Base-by-base conservation (phyloP, 2,888 invertebrate species). In the Brachyptera putata region DNA sequence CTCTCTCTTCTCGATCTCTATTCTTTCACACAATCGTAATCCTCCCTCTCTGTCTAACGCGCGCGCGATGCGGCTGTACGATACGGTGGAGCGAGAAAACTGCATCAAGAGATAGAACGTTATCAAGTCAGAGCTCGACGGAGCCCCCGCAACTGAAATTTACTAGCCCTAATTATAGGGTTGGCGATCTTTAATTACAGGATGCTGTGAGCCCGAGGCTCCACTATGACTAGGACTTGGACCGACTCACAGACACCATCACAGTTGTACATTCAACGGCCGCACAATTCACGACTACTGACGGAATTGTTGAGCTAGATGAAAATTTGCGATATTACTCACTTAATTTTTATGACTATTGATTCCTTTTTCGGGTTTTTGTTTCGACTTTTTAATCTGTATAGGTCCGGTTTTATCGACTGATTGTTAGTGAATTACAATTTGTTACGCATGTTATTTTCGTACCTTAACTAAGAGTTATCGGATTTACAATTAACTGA, bases 161-260 rank as follows among this genome's bases (percentile, higher is more conserved):
- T 87, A 87, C 86, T 85, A 86, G 80, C 85, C 85, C 84, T 87
- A 87, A 87, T 87, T 86, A 86, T 84, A 86, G 86, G 86, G 86
- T 86, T 82, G 81, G 77, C 80, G 80, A 83, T 81, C 84, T 84
- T 86, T 87, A 87, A 87, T 87, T 87, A 86, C 85, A 84, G 84
- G 80, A 57, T 61, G 78, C 75, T 79, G 76, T 77, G 69, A 74
- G 72, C 74, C 73, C 72, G 68, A 71, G 73, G 68, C 71, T 66
- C 34, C 30, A n/a, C n/a, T n/a, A n/a, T 5, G 41, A 16, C 14
- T 11, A 24, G 46, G 46, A 2, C n/a, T 24, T 5, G 46, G 24
- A 16, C 16, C 41, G 7, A 39, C 7, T 30, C 11, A 7, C 39
- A 4, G 39, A 4, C 7, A 21, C 41, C 21, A 14, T 21, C n/a